Evolutionary conservation across 2,113 vertebrate species (phyloP).

Genomic region (Psilopsiagon aurifrons): DNA sequence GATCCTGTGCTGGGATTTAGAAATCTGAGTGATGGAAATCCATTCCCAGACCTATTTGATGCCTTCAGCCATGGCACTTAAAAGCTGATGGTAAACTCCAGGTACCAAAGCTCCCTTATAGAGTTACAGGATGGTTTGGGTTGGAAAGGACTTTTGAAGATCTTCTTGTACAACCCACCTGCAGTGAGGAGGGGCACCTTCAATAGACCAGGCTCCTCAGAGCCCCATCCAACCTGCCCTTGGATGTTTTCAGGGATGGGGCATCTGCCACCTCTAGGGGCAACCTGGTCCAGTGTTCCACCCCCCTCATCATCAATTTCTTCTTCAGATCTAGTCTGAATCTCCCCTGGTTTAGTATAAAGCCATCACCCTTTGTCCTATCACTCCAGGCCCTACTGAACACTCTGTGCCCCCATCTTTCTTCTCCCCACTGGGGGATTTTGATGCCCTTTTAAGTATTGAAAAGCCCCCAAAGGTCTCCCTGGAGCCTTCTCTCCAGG

Average conservation of each 20-base stretch:
- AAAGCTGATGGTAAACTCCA: background rate
- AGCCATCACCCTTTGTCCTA: background rate
- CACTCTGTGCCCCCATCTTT: background rate
- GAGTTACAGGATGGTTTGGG: background rate
- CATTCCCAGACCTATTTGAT: background rate
- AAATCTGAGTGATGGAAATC: background rate
- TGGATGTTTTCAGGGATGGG: background rate
- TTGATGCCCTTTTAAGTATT: background rate
- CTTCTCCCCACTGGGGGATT: background rate
- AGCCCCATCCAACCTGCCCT: rapidly evolving
- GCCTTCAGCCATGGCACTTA: background rate
- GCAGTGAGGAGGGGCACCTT: background rate
- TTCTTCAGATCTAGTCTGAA: rapidly evolving
- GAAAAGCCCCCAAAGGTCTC: background rate
- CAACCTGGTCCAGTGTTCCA: background rate
- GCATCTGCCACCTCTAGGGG: background rate
- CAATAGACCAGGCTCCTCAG: rapidly evolving
- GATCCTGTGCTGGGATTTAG: too few relatives aligned
- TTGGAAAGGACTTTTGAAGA: background rate
- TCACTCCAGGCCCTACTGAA: background rate
- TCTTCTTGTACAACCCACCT: background rate
- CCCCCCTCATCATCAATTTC: rapidly evolving
- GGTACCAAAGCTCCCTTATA: background rate
- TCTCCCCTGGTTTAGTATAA: background rate
- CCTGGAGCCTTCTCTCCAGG: background rate